These are phyloP conservation scores for Sylvicapra grimmia DNA, from an alignment of 2,113 vertebrate species.

Conservation along the genomic window DNA sequence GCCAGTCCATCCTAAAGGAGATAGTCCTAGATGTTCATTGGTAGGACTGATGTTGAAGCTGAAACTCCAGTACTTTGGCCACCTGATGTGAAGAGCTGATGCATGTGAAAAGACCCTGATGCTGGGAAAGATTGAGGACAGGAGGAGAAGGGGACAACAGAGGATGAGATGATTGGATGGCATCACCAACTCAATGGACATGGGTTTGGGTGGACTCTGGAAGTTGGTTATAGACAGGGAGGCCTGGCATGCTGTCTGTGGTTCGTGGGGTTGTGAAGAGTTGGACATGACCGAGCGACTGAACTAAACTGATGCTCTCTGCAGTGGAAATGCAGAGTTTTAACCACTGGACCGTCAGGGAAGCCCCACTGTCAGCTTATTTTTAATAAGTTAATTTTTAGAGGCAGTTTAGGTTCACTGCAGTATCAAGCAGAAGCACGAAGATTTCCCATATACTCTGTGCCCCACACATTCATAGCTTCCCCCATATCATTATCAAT, in stretches of 20 bases:
- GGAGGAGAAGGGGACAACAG: not conserved
- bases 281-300: rapidly evolving
- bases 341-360: not conserved
- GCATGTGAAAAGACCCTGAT: not conserved
- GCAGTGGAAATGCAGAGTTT: not conserved
- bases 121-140: not conserved
- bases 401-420: not conserved
- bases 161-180: not conserved
- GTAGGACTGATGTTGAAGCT: not conserved
- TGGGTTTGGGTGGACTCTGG: not conserved
- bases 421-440: not conserved
- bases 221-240: not conserved
- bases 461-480: not conserved
- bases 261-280: not conserved
- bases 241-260: not conserved
- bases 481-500: no score
- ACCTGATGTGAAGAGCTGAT: not conserved
- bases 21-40: not conserved
- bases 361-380: not conserved
- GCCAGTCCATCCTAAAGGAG: not conserved
- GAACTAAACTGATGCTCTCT: not conserved
- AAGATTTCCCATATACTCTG: not conserved
- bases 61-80: not conserved
- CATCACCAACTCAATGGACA: not conserved
- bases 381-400: not conserved